phyloP scores from a whole-genome alignment of 2,113 vertebrate species.

The Hypomesus transpacificus region DNA sequence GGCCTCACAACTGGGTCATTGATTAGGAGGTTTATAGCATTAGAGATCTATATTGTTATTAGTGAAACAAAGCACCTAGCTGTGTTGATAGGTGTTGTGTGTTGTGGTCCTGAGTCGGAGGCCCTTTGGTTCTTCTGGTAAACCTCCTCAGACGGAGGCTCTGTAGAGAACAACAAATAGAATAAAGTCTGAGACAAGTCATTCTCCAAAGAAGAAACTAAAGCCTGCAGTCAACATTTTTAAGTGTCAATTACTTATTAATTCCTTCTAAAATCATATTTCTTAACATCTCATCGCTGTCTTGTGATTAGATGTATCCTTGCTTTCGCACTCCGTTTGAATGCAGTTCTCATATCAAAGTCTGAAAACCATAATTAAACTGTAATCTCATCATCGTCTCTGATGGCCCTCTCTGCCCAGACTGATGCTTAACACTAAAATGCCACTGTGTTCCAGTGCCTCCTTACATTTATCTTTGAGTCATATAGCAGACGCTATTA shows the following conservation, averaged over 20 bases:
- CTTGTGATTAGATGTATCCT: slow-evolving; percentile 86
- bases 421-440: slow-evolving; percentile 89
- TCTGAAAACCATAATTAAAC: slow-evolving; percentile 66
- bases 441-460: slow-evolving; percentile 67
- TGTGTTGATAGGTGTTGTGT: too few relatives aligned
- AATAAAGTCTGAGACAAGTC: slow-evolving; percentile 73
- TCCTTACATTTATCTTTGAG: slow-evolving; percentile 21
- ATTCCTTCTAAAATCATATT: slow-evolving; percentile 83
- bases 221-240: slow-evolving; percentile 75
- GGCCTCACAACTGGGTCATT: too few relatives aligned
- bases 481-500: not conserved
- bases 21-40: too few relatives aligned
- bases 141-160: slow-evolving; percentile 26
- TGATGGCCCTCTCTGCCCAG: slow-evolving; percentile 70
- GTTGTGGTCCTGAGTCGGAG: too few relatives aligned
- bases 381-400: slow-evolving; percentile 48
- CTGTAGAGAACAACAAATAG: slow-evolving; percentile 69
- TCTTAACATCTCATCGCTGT: slow-evolving; percentile 94
- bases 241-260: slow-evolving; percentile 66
- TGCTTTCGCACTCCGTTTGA: slow-evolving; percentile 80
- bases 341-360: slow-evolving; percentile 91
- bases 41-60: too few relatives aligned
- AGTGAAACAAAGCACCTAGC: too few relatives aligned
- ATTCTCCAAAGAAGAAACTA: slow-evolving; percentile 50
- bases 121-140: too few relatives aligned